Base-by-base conservation (phyloP, 2,888 invertebrate genomes). In the Chalcis sispes region DNA sequence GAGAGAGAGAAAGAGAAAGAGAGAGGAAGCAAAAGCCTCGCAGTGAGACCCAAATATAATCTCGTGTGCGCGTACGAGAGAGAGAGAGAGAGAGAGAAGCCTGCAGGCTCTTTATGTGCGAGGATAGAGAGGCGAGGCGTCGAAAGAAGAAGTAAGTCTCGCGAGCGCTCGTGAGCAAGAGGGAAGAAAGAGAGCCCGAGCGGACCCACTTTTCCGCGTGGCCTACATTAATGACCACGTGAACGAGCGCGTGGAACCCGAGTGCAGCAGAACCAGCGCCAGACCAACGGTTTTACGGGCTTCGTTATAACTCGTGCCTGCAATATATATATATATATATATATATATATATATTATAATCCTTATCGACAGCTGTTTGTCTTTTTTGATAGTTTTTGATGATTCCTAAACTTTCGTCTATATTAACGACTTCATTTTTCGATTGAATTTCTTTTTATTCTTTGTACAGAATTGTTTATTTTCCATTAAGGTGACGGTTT, bases 141-240 rank as follows among this genome's bases (percentile, higher is more conserved):
- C 25, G 64, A 27, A 46, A 48, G 42, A 58, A 54, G 71, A 23
- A 61, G 25, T 32, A n/a, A n/a, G n/a, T n/a, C n/a, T n/a, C n/a
- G 42, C 40, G 29, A 23, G 54, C 74, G 56, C 46, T 50, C 72
- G 62, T 29, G 66, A 56, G 58, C 59, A 62, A 64, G 66, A 62
- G 65, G 59, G n/a, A 23, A 64, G 67, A 32, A 20, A 40, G 75
- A 50, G 64, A 36, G 29, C 8, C 48, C 8, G 32, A 54, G 29
- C 65, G 75, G 75, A 75, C 78, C 78, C 78, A 78, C 78, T 78
- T 78, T 78, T 78, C 78, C 78, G 75, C 69, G 78, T 75, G 78
- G 75, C 78, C 78, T 78, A 78, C 78, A 75, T 78, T 56, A 67
- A 76, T 71, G 66, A 58, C 69, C 75, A 71, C 72, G 75, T 29